A percentile compares a stretch with the other conserved stretches of the same genome.
phyloP scores from a whole-genome alignment of 2,797 vertebrate species.

The Spizella passerina region DNA sequence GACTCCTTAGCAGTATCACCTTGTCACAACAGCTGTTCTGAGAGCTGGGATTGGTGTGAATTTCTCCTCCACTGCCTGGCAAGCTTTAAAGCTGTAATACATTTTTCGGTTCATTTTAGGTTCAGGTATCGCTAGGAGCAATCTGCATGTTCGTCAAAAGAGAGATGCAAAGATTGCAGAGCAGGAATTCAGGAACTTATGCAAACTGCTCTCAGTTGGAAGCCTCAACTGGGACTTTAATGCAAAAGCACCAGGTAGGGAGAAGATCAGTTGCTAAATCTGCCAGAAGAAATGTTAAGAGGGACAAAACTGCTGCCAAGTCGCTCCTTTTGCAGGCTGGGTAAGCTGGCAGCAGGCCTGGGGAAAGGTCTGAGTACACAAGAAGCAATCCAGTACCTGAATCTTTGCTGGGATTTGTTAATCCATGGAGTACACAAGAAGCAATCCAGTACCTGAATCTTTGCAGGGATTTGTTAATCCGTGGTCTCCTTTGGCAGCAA shows the following conservation, averaged over 20 bases:
- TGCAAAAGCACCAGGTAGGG: constrained; percentile 34
- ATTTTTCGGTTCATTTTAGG: constrained; percentile 74
- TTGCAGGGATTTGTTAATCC: neutral
- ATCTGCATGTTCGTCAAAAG: constrained; percentile 36
- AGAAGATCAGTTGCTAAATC: constrained; percentile 58
- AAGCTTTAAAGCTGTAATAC: constrained; percentile 54
- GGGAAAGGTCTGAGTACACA: neutral
- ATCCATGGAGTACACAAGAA: neutral
- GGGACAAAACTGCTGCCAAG: constrained; percentile 21
- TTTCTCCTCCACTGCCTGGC: constrained; percentile 63
- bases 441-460: neutral
- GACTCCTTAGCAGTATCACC: constrained; percentile 70
- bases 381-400: neutral
- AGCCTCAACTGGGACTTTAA: constrained; percentile 51
- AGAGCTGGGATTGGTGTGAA: constrained; percentile 52
- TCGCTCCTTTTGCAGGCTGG: neutral
- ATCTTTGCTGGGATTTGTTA: neutral
- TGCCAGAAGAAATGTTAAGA: constrained; percentile 62
- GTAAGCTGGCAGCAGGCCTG: neutral
- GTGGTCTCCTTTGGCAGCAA: neutral
- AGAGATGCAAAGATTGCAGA: constrained; percentile 42
- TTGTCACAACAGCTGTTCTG: constrained; percentile 76
- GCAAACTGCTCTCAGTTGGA: constrained; percentile 56
- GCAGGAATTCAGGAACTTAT: constrained; percentile 33
- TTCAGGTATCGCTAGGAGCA: constrained; percentile 76